phyloP scores from a whole-genome alignment of 2,888 invertebrate genomes.

The Aplocera efformata region DNA sequence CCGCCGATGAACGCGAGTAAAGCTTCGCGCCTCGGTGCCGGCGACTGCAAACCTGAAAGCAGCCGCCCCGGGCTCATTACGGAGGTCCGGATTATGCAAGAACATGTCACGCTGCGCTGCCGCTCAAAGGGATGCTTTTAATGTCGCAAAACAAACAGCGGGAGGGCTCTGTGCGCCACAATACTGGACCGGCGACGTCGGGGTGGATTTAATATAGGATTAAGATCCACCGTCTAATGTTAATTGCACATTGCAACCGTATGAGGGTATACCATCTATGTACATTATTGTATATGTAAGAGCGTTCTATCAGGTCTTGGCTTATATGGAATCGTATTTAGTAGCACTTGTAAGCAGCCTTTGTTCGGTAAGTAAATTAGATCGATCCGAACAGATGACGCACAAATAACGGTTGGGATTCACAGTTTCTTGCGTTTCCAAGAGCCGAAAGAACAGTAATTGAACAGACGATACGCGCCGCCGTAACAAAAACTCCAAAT shows the following conservation, averaged over 20 bases:
- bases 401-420: constrained; percentile 20
- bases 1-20: constrained; percentile 63
- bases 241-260: constrained; percentile 23
- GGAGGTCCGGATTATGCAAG: constrained; percentile 63
- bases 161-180: constrained; percentile 42
- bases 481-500: constrained; percentile 47
- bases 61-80: constrained; percentile 63
- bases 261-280: constrained; percentile 2
- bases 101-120: constrained; percentile 53
- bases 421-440: constrained; percentile 21
- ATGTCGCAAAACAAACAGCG: constrained; percentile 67
- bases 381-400: constrained; percentile 10
- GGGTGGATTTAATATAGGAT: constrained; percentile 40
- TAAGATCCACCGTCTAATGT: constrained; percentile 30
- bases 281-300: too few relatives aligned
- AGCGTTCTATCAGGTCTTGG: too few relatives aligned
- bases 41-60: constrained; percentile 62
- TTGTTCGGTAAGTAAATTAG: constrained; percentile 10
- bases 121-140: constrained; percentile 49
- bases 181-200: constrained; percentile 20
- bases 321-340: too few relatives aligned
- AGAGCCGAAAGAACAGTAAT: constrained; percentile 28
- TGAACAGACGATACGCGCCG: constrained; percentile 32
- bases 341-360: neutral
- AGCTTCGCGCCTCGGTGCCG: constrained; percentile 74